phyloP scores from a whole-genome alignment of 2,797 vertebrate species.

The Falco cherrug region DNA sequence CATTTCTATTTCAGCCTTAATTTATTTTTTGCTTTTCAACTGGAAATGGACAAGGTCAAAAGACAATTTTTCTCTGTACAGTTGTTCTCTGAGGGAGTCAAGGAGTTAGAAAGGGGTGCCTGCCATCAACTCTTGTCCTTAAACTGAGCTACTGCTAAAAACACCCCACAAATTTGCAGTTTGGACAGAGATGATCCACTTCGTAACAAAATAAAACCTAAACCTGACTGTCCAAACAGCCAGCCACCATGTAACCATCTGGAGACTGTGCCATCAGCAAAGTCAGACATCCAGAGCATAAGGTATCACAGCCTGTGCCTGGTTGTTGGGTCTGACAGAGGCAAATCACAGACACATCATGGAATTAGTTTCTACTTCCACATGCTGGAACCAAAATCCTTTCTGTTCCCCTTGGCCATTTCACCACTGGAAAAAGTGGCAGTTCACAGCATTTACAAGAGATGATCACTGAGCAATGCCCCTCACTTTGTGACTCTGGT shows the following conservation, averaged over 20 bases:
- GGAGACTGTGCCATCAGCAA: neutral
- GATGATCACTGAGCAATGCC: neutral
- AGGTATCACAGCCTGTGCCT: neutral
- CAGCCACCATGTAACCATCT: neutral
- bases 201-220: neutral
- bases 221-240: neutral
- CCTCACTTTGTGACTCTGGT: neutral
- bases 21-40: neutral
- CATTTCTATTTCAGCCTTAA: neutral
- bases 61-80: neutral
- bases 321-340: neutral
- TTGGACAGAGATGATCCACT: neutral
- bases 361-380: neutral
- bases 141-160: neutral
- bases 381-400: neutral
- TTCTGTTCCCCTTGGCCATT: neutral
- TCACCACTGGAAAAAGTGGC: neutral
- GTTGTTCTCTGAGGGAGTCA: neutral
- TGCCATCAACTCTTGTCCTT: neutral
- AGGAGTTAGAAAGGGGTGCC: neutral
- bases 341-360: neutral
- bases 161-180: accelerated
- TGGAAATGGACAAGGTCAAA: neutral
- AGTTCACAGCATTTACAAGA: neutral
- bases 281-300: neutral